Evolutionary conservation across 2,888 invertebrate genomes (phyloP).

Genomic region (Conistra vaccinii): DNA sequence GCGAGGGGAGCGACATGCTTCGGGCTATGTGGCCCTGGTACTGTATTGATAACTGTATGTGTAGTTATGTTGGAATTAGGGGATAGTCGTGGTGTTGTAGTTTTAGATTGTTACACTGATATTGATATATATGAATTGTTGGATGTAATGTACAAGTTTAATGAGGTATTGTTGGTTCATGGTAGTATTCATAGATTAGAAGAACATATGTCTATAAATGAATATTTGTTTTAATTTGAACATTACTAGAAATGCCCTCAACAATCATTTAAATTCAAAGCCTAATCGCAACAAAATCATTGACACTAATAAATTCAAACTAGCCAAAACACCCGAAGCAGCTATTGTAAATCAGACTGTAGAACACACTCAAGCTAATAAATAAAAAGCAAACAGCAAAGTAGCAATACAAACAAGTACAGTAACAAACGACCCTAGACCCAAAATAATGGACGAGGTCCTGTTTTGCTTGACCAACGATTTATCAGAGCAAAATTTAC

Average conservation of each 20-base stretch:
- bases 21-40: conserved; percentile 59
- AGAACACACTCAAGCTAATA: conserved; percentile 57
- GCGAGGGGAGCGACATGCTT: conserved; percentile 61
- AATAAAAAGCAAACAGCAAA: conserved; percentile 50
- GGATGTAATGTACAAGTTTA: not conserved
- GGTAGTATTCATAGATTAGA: not conserved
- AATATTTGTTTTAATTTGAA: not conserved
- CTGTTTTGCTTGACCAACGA: conserved; percentile 80
- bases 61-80: conserved; percentile 24
- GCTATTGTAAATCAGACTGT: conserved; percentile 30
- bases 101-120: conserved; percentile 24
- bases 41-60: conserved; percentile 47
- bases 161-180: not conserved
- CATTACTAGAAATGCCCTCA: not conserved
- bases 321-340: not conserved
- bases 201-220: not conserved
- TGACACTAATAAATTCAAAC: conserved; percentile 14
- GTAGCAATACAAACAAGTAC: conserved; percentile 53
- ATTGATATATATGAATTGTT: not conserved
- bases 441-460: conserved; percentile 69
- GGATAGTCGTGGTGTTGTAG: conserved; percentile 36
- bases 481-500: conserved; percentile 85
- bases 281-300: not conserved
- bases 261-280: not conserved
- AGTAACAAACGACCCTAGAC: conserved; percentile 65